A percentile compares a stretch with the other conserved stretches of the same genome.
Evolutionary conservation across 2,888 invertebrate genomes (phyloP).

Genomic region (Seladonia tumulorum): DNA sequence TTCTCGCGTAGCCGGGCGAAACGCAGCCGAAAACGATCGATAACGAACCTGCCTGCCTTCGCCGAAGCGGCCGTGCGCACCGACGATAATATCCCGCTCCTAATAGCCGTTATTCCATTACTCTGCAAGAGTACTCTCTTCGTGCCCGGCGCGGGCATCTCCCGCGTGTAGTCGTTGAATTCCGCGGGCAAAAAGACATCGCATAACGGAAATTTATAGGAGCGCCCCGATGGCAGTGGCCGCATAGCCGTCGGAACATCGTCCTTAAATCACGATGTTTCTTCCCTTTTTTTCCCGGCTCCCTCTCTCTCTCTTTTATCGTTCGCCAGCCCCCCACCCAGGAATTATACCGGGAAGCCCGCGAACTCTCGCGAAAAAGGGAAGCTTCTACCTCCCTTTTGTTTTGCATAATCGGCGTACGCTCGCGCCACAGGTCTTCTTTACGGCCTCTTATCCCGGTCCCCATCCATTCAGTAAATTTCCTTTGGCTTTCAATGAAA

Average conservation of each 20-base stretch:
- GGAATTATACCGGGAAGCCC: conserved; percentile 46
- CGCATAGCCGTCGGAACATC: conserved; percentile 13
- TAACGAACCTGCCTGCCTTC: conserved; percentile 60
- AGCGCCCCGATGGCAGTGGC: not conserved
- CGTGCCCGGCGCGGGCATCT: conserved; percentile 5
- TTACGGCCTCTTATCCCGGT: conserved; percentile 14
- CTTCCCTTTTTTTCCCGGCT: not conserved
- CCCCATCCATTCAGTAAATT: conserved; percentile 11
- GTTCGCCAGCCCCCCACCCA: not conserved
- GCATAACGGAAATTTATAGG: conserved; percentile 50
- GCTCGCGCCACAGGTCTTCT: conserved; percentile 18
- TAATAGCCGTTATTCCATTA: conserved; percentile 66
- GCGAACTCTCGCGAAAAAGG: not conserved
- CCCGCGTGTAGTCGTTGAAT: conserved; percentile 17
- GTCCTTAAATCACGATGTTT: conserved; percentile 40
- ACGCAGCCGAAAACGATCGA: conserved; percentile 68
- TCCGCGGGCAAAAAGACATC: conserved; percentile 35
- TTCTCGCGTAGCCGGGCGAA: conserved; percentile 76
- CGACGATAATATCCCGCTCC: conserved; percentile 56
- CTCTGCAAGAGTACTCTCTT: conserved; percentile 25
- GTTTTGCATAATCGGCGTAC: conserved; percentile 42
- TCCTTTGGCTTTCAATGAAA: not conserved
- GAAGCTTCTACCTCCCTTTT: not conserved
- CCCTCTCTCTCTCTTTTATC: not conserved
- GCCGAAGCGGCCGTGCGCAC: conserved; percentile 38